These are phyloP conservation scores for Acinonyx jubatus DNA, from an alignment of 2,113 vertebrate species.

Conservation along the genomic window DNA sequence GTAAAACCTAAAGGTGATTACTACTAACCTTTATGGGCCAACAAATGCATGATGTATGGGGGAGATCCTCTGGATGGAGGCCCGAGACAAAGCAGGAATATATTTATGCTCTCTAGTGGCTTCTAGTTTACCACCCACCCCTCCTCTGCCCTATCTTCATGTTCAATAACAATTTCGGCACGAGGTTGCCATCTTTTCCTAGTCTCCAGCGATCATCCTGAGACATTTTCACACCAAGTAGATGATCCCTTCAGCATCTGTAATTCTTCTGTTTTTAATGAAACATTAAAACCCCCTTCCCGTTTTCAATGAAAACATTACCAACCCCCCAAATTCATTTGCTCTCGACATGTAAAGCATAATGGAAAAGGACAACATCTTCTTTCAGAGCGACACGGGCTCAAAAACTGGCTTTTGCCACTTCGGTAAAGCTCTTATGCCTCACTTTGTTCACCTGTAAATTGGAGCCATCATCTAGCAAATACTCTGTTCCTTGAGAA, in stretches of 20 bases:
- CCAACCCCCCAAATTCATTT: background rate
- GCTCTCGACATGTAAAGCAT: background rate
- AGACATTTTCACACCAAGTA: background rate
- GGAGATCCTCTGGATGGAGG: background rate
- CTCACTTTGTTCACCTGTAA: background rate
- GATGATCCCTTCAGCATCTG: background rate
- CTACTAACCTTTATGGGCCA: no score
- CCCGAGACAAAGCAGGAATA: background rate
- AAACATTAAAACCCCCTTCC: background rate
- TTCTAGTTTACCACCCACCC: background rate
- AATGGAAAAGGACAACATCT: background rate
- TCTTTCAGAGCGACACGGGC: background rate
- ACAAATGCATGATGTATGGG: accelerated
- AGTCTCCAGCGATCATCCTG: background rate
- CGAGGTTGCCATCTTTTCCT: background rate
- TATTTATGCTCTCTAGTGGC: background rate
- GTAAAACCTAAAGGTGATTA: background rate
- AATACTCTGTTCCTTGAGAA: background rate
- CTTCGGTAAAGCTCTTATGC: background rate
- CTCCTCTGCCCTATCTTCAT: background rate
- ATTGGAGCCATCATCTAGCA: background rate
- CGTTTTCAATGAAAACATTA: background rate
- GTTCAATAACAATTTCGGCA: background rate
- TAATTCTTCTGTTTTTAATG: background rate
- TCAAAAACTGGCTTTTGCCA: background rate